Conservation (phyloP, 30 jellyfish, hydroid and myxozoan genomes). For the Nemopilema nomurai region DNA sequence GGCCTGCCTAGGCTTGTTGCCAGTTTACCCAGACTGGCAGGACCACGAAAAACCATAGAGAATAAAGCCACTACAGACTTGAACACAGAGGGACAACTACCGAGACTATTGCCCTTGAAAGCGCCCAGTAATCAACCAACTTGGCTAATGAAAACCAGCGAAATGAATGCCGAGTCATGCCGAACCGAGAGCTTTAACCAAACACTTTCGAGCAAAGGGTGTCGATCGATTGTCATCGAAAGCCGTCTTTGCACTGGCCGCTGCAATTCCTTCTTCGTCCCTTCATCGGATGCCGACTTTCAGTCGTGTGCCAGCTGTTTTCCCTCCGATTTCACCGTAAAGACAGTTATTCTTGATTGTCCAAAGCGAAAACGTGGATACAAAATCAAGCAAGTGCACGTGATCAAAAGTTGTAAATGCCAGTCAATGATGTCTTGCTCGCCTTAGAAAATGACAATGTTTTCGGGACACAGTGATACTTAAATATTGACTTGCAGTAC, state of each 20-base stretch:
- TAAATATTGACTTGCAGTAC: not conserved
- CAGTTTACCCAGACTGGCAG: not conserved
- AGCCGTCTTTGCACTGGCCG: conserved; percentile 55
- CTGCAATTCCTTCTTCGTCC: conserved; percentile 71
- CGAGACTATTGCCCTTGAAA: conserved; percentile 1
- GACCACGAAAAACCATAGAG: not conserved
- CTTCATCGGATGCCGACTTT: conserved; percentile 41
- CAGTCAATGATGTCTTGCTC: conserved; percentile 45
- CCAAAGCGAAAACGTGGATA: conserved; percentile 53
- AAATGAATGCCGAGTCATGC: conserved; percentile 51
- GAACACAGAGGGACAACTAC: not conserved
- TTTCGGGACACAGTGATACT: not conserved
- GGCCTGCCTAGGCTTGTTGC: conserved; percentile 10
- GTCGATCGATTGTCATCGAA: conserved; percentile 41
- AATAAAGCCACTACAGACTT: not conserved
- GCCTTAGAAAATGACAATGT: not conserved
- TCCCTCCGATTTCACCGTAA: conserved; percentile 17
- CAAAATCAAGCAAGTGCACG: conserved; percentile 32
- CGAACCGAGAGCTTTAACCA: conserved; percentile 20
- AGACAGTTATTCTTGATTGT: conserved; percentile 32
- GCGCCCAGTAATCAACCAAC: conserved; percentile 20
- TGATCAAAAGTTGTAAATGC: conserved; percentile 40
- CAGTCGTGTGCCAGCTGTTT: conserved; percentile 64
- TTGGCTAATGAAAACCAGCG: conserved; percentile 40
- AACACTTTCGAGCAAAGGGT: conserved; percentile 61